These are phyloP conservation scores for Boleophthalmus pectinirostris DNA, from an alignment of 2,113 vertebrate genomes.

Conservation along the genomic window DNA sequence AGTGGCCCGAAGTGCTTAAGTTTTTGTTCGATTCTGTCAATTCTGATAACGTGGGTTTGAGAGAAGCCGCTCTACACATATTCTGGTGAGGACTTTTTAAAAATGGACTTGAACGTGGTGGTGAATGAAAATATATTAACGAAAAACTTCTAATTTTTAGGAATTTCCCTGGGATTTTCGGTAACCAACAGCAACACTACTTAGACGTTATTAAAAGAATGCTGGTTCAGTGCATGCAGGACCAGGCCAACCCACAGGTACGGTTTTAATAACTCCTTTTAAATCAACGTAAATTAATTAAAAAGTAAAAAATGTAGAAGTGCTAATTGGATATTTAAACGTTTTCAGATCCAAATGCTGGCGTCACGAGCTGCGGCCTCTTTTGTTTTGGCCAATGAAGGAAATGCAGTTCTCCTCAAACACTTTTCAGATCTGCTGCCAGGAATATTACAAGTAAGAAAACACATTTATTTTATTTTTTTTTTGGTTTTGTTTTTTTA, in stretches of 20 bases:
- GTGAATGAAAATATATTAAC: too few relatives aligned
- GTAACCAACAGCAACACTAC: constrained; percentile 98
- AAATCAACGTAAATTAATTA: not conserved
- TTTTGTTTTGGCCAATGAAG: constrained; percentile 95
- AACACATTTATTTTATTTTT: too few relatives aligned
- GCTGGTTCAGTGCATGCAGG: constrained; percentile 98
- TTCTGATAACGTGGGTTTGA: constrained; percentile 87
- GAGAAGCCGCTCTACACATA: constrained; percentile 96
- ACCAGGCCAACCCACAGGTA: constrained; percentile 92
- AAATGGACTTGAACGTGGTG: not conserved
- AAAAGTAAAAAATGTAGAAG: not conserved
- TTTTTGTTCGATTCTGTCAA: constrained; percentile 98
- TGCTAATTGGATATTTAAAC: not conserved
- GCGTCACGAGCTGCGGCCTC: constrained; percentile 92
- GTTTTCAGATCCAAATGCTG: constrained; percentile 86
- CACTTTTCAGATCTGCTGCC: constrained; percentile 95
- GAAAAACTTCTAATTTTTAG: constrained; percentile 57
- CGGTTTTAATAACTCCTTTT: constrained; percentile 7
- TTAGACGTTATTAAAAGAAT: constrained; percentile 98
- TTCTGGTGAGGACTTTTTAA: constrained; percentile 84
- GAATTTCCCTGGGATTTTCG: constrained; percentile 99
- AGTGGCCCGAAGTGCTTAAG: constrained; percentile 96
- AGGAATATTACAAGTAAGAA: constrained; percentile 90
- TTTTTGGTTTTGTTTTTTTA: too few relatives aligned
- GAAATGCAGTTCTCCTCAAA: constrained; percentile 90